Base-by-base conservation (phyloP, 2,888 invertebrate genomes). In the Pristionchus fissidentatus region DNA sequence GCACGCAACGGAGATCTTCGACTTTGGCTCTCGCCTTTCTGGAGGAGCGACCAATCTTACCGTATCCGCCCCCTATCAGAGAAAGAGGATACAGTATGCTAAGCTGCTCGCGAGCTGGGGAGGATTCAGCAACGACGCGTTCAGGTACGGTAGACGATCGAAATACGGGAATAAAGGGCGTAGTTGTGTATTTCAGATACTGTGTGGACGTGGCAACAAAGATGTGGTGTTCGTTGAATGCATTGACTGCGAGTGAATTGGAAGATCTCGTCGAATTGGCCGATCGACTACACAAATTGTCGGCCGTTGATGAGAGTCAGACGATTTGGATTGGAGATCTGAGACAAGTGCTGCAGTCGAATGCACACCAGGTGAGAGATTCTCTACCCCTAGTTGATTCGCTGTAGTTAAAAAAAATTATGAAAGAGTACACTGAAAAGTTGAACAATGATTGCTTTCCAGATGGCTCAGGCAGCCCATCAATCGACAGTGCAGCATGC, bases 1-100 rank as follows among this genome's bases (percentile, higher is more conserved):
- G 13, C 90, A 91, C 46, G 92, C 92, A 0, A 92, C 92, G 8
- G 92, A 92, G 83, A 90, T 92, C 79, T 92, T 88, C 77, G 91
- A 90, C 46, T 92, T 88, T 75, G 91, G 90, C 15, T 81, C 88
- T n/a, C 84, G 85, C 19, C 83, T 92, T 32, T 87, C 87, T 8
- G 86, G 85, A 46, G 84, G 85, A 10, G 80, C 82, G 3, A 86
- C 85, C 7, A 87, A 55, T 84, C 84, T 90, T 26, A 85, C 86
- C 10, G 80, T 84, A 29, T 91, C 90, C 0, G 52, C 84, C 7
- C 88, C 86, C 10, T 91, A 87, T 83, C 89, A 90, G 70, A 83
- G 84, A 35, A 84, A 85, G 35, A 83, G 90, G 22, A 82, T 90
- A 46, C 87, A 91, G 73, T 92, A 91, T 83, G 89, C 90, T 3